Conservation (phyloP, 2,113 vertebrate genomes). For the Anoura caudifer region DNA sequence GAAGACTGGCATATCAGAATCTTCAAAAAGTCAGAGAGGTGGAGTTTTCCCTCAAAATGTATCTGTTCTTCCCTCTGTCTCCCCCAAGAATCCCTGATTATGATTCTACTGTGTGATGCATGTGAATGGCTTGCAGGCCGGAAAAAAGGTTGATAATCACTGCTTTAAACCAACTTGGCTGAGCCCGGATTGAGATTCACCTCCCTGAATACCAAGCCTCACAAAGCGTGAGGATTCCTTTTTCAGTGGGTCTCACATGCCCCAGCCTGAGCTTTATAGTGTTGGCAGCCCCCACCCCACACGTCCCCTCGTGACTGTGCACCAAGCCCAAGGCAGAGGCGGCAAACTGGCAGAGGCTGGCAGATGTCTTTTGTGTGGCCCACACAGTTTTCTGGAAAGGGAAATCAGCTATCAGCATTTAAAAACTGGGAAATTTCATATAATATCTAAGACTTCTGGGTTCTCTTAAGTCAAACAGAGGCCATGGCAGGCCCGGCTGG, state of each 20-base stretch:
- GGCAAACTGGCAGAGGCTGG: not conserved
- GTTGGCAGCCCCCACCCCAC: not conserved
- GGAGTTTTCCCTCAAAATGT: not conserved
- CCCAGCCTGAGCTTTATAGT: not conserved
- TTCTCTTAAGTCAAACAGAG: constrained; percentile 35
- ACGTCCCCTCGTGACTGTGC: not conserved
- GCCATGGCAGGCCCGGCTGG: not conserved
- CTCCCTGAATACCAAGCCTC: not conserved
- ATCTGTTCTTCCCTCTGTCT: not conserved
- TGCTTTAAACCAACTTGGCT: not conserved
- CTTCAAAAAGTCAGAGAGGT: not conserved
- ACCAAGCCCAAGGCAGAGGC: not conserved
- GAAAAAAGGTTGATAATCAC: not conserved
- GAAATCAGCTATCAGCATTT: constrained; percentile 23
- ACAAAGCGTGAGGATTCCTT: not conserved
- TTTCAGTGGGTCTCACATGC: not conserved
- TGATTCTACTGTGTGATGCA: not conserved
- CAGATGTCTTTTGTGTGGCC: constrained; percentile 26
- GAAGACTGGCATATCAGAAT: not conserved
- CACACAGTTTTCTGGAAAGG: constrained; percentile 18
- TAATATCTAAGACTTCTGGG: not conserved
- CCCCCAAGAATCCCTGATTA: not conserved
- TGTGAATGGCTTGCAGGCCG: not conserved
- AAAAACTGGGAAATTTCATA: constrained; percentile 31
- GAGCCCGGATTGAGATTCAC: not conserved